A percentile compares a stretch with the other conserved stretches of the same genome.
Evolutionary conservation across 2,797 vertebrate species (phyloP).

Genomic region (Champsocephalus gunnari): DNA sequence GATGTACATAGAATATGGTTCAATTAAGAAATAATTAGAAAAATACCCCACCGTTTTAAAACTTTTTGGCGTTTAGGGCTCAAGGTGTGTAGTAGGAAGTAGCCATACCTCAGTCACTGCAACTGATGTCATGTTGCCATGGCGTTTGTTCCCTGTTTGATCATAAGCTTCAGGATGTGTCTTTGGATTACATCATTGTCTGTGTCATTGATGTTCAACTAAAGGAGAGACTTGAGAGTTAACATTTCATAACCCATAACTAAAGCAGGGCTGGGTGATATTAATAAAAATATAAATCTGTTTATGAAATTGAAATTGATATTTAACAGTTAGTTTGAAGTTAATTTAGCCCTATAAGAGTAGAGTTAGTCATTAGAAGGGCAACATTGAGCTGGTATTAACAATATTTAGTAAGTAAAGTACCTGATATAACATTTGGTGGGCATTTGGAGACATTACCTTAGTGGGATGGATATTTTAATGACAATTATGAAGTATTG

Average conservation of each 20-base stretch:
- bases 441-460: background rate
- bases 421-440: background rate
- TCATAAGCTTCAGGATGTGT: constrained; percentile 8
- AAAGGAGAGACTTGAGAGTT: background rate
- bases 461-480: background rate
- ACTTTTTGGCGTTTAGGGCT: background rate
- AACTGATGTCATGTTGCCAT: constrained; percentile 8
- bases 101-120: background rate
- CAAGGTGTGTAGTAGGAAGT: background rate
- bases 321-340: background rate
- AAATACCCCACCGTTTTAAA: too few species aligned
- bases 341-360: background rate
- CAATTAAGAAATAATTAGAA: too few species aligned
- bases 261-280: background rate
- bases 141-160: constrained; percentile 2
- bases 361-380: background rate
- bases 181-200: constrained; percentile 6
- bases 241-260: background rate
- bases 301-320: background rate
- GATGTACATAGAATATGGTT: background rate
- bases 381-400: background rate
- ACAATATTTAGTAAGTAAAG: background rate
- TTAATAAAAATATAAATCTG: background rate
- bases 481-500: background rate
- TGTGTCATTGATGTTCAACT: background rate